Evolutionary conservation across 2,113 vertebrate genomes (phyloP), one percentile per base, ranked within the genome.

Genomic region (Saguinus midas): DNA sequence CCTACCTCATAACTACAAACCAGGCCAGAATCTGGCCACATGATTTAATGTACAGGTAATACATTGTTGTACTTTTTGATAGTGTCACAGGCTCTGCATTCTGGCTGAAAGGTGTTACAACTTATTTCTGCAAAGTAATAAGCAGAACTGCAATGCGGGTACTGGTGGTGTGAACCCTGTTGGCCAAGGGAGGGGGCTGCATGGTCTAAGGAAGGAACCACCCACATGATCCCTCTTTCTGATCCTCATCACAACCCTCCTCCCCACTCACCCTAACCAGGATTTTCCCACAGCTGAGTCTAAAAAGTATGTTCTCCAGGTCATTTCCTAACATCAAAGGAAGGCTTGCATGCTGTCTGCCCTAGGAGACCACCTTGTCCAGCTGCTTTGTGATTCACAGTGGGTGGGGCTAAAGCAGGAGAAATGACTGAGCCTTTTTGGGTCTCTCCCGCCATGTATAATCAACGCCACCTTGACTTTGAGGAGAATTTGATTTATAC

Each of bases 21-120:
- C 2, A 96, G 96, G 97, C n/a, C 78, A 96, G 97, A 98, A 98
- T 97, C 97, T 83, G 73, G 58, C 95, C 82, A 96, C 92, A 97
- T 90, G 95, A 72, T 23, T 87, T 50, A 52, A 75, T 87, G 97
- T 97, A 84, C 55, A 93, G 84, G 93, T 90, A 90, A 96, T 94
- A 83, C 50, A 93, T 93, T 92, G 94, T 73, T 90, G 97, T 18
- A 0, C 75, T 92, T 93, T 96, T 96, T 50, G 87, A 79, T 50
- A 97, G 97, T 96, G 95, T 97, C 96, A 81, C 48, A 97, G 92
- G 87, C 86, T 96, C 97, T 88, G 94, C 83, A 87, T 93, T 96
- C 95, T 97, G 96, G 96, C 97, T 96, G 93, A 97, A 97, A 97
- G 96, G 83, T 84, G 84, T 97, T 98, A 98, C 84, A 91, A 92